Percentiles rank a stretch among this genome's conserved stretches.
These are phyloP conservation scores for Apeira syringaria DNA, from an alignment of 2,888 invertebrate species.

Conservation along the genomic window DNA sequence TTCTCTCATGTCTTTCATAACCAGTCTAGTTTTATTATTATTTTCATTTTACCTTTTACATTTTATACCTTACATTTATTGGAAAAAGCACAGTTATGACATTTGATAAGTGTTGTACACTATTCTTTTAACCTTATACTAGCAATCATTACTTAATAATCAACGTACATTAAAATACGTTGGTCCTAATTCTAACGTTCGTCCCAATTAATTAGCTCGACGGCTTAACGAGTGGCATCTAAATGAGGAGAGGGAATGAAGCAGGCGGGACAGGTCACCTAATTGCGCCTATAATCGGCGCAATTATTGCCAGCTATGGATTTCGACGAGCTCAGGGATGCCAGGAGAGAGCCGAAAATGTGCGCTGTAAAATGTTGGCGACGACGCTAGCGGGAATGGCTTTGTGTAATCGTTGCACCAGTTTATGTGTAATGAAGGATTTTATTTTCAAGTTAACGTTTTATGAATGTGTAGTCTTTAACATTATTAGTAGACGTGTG, in stretches of 20 bases:
- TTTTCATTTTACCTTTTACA: too few species aligned
- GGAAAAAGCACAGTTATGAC: too few species aligned
- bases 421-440: not conserved
- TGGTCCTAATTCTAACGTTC: slow-evolving; percentile 6
- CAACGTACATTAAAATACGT: slow-evolving; percentile 2
- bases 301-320: slow-evolving; percentile 26
- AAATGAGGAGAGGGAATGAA: slow-evolving; percentile 4
- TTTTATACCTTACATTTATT: too few species aligned
- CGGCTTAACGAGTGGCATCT: slow-evolving; percentile 11
- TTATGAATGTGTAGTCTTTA: too few species aligned
- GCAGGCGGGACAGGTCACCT: slow-evolving; percentile 16
- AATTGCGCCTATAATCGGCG: slow-evolving; percentile 27
- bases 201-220: slow-evolving; percentile 19
- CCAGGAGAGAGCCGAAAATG: not conserved
- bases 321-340: slow-evolving; percentile 7
- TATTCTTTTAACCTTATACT: too few species aligned
- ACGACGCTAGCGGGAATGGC: not conserved
- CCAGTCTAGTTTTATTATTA: too few species aligned
- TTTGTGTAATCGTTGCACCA: not conserved
- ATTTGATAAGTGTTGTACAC: too few species aligned
- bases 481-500: too few species aligned
- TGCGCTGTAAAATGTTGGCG: not conserved
- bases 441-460: not conserved
- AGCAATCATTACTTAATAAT: too few species aligned
- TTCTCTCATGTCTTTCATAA: too few species aligned